Evolutionary conservation across 2,888 invertebrate genomes (phyloP), one percentile per base, ranked within the genome.

Genomic region (Lagria hirta): DNA sequence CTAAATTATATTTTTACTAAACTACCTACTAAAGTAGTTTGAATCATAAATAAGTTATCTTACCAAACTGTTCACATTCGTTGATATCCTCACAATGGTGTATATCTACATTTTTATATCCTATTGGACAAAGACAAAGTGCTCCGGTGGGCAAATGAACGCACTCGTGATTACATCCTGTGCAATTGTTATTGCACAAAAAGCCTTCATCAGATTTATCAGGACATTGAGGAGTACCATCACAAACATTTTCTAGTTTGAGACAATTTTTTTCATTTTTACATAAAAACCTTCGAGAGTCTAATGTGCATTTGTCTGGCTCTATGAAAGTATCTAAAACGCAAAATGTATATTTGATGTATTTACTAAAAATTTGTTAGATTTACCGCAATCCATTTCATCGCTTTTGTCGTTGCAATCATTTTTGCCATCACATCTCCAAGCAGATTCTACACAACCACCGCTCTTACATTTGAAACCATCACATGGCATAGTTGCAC

Each of bases 161-260:
- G 65, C 78, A 65, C 36, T 66, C 18, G 44, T 73, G 60, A 47
- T 68, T 62, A 57, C 77, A 78, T 8, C 56, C 68, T 62, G 72
- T 49, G 66, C 70, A 70, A 3, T 51, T 52, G 4, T 50, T 37
- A 24, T 65, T 67, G 37, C 77, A 76, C 0, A 53, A 54, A 0
- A 58, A 54, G 24, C 75, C 73, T 68, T 85, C 84, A 64, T 86
- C 85, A 5, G 80, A 80, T 17, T 69, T 70, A 68, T 84, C 84
- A 0, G 73, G 69, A 56, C 85, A 85, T 42, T 84, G 74, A 0
- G 61, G 17, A 2, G 61, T 66, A 0, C 69, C 73, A 59, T 84
- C 75, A 55, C 86, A 86, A 1, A 78, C 74, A 33, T 72, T 56
- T 1, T 60, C 51, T 1, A 79, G 46, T 1, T 67, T 52, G 12